A percentile compares a stretch with the other conserved stretches of the same genome.
These are phyloP conservation scores for Paragorgia papillata DNA, from an alignment of 92 coral and sea anemone genomes.

Conservation along the genomic window DNA sequence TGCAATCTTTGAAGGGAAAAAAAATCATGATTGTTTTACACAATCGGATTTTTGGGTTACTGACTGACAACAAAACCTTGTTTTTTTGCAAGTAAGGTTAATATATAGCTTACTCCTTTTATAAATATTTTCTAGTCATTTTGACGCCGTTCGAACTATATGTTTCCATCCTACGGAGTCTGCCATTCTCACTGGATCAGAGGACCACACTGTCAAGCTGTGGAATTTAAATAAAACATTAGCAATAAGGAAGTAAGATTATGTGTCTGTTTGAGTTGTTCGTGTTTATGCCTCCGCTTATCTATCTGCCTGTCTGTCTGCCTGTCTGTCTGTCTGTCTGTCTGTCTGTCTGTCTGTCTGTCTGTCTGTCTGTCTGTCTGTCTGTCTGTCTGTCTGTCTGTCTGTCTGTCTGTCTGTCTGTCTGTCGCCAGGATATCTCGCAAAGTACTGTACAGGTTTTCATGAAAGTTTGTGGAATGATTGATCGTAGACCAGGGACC, in stretches of 20 bases:
- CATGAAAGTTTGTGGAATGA: no score
- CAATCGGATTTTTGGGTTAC: no score
- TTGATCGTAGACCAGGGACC: no score
- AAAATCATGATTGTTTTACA: no score
- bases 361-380: neutral
- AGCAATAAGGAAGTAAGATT: conserved; percentile 92
- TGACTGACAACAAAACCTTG: no score
- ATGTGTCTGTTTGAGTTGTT: neutral
- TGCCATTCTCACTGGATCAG: conserved; percentile 95
- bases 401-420: no score
- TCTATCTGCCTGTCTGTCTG: neutral
- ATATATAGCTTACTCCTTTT: no score
- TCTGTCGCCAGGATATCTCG: no score
- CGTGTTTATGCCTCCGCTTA: neutral
- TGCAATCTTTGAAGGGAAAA: no score
- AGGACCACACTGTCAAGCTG: conserved; percentile 93
- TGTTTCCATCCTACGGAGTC: conserved; percentile 91
- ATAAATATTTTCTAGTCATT: conserved; percentile 88
- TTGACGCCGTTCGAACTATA: conserved; percentile 87
- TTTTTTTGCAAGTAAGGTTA: no score
- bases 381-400: no score
- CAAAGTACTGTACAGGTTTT: no score
- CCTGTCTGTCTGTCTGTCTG: neutral
- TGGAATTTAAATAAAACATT: conserved; percentile 97
- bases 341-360: neutral